Percentiles rank a stretch among this genome's conserved stretches.
phyloP scores from a whole-genome alignment of 2,797 vertebrate species.

The Sandelia bainsii region DNA sequence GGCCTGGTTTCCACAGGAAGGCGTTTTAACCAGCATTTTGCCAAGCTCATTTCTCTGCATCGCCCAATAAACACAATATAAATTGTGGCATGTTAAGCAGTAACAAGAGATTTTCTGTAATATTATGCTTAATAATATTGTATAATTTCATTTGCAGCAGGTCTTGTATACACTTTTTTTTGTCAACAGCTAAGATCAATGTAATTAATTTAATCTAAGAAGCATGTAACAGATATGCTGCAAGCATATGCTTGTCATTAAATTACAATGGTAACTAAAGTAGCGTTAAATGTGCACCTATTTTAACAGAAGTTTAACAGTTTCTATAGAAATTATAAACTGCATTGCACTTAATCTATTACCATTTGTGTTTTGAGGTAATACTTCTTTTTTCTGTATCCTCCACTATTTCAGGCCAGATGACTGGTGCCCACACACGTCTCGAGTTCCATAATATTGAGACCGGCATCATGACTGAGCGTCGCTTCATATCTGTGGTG shows the following conservation, averaged over 20 bases:
- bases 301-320: not conserved
- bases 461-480: constrained; percentile 96
- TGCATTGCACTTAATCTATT: too few species aligned
- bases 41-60: constrained; percentile 47
- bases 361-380: not conserved
- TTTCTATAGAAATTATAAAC: too few species aligned
- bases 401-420: constrained; percentile 85
- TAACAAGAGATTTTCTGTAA: constrained; percentile 36
- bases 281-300: not conserved
- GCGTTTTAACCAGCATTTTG: constrained; percentile 14
- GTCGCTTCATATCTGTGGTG: constrained; percentile 92
- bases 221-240: not conserved
- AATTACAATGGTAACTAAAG: not conserved
- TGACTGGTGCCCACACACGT: constrained; percentile 92
- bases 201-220: constrained; percentile 10
- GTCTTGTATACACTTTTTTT: not conserved
- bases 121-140: not conserved
- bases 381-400: not conserved
- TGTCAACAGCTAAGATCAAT: not conserved
- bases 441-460: constrained; percentile 97
- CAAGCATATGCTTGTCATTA: not conserved
- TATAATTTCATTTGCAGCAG: constrained; percentile 34
- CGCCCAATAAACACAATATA: constrained; percentile 34
- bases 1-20: constrained; percentile 4
- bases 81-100: constrained; percentile 9